Conservation (phyloP, 2,797 vertebrate species). For the Gadopsis bispinosus region DNA sequence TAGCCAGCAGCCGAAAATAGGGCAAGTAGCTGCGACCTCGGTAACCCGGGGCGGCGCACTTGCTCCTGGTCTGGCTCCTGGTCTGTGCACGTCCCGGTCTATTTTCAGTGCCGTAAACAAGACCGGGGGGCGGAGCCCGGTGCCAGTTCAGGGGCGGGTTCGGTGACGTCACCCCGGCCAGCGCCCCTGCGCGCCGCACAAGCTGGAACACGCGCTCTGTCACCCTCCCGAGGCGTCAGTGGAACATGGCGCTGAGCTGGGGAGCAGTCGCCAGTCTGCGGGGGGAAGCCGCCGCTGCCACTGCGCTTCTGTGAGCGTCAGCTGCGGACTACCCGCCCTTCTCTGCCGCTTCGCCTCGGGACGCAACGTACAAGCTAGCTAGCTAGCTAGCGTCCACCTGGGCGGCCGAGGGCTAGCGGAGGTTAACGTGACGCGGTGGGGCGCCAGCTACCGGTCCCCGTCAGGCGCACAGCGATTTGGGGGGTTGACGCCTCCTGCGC, state of each 20-base stretch:
- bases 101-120: constrained; percentile 54
- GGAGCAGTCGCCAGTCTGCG: constrained; percentile 31
- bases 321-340: not conserved
- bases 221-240: constrained; percentile 39
- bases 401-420: constrained; percentile 20
- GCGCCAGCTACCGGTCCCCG: constrained; percentile 12
- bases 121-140: constrained; percentile 47
- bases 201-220: constrained; percentile 58
- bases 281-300: constrained; percentile 13
- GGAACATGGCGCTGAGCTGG: constrained; percentile 67
- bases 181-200: constrained; percentile 80
- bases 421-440: not conserved
- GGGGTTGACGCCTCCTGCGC: constrained; percentile 4
- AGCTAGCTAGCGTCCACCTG: constrained; percentile 22
- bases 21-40: not conserved
- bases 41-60: not conserved
- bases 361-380: not conserved
- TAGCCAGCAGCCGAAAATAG: not conserved
- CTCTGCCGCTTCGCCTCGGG: constrained; percentile 8
- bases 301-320: constrained; percentile 1
- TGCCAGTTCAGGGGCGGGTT: constrained; percentile 49
- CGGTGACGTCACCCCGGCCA: constrained; percentile 79
- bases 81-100: constrained; percentile 7
- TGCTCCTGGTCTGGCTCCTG: not conserved
- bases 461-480: not conserved